phyloP scores from a whole-genome alignment of 2,797 vertebrate genomes.

The Orestias chungarensis region DNA sequence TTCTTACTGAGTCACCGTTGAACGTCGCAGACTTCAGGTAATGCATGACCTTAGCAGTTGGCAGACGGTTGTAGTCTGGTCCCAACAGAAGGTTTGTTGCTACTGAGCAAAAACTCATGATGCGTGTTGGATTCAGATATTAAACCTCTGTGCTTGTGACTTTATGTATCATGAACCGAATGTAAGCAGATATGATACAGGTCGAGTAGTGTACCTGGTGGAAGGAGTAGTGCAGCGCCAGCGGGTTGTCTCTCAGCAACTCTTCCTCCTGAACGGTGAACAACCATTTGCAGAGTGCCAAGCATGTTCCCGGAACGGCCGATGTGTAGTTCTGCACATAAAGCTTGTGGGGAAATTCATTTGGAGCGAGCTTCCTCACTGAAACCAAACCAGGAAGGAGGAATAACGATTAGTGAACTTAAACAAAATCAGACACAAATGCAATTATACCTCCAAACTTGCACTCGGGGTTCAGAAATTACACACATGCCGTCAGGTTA shows the following conservation, averaged over 20 bases:
- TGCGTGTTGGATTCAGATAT: background rate
- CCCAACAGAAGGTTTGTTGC: background rate
- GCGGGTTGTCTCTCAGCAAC: slow-evolving; percentile 91
- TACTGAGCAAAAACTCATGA: background rate
- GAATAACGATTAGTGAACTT: slow-evolving; percentile 29
- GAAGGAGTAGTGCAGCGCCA: slow-evolving; percentile 95
- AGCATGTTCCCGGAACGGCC: slow-evolving; percentile 92
- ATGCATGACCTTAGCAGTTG: slow-evolving; percentile 34
- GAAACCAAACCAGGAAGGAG: slow-evolving; percentile 25
- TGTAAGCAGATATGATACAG: background rate
- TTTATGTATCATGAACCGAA: background rate
- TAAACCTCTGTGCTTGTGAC: background rate
- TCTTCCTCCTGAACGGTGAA: slow-evolving; percentile 95
- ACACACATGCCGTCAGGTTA: slow-evolving; percentile 14
- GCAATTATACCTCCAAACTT: slow-evolving; percentile 18
- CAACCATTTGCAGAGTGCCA: slow-evolving; percentile 95
- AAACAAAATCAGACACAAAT: background rate
- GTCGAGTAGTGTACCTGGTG: slow-evolving; percentile 72
- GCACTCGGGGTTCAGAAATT: slow-evolving; percentile 13
- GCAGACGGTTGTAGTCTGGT: slow-evolving; percentile 17
- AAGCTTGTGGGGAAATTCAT: slow-evolving; percentile 98
- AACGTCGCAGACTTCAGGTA: slow-evolving; percentile 37
- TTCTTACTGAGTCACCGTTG: slow-evolving; percentile 26
- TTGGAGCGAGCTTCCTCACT: slow-evolving; percentile 95
- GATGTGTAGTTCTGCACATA: slow-evolving; percentile 98